phyloP scores from a whole-genome alignment of 2,113 vertebrate species.

The Pituophis catenifer region DNA sequence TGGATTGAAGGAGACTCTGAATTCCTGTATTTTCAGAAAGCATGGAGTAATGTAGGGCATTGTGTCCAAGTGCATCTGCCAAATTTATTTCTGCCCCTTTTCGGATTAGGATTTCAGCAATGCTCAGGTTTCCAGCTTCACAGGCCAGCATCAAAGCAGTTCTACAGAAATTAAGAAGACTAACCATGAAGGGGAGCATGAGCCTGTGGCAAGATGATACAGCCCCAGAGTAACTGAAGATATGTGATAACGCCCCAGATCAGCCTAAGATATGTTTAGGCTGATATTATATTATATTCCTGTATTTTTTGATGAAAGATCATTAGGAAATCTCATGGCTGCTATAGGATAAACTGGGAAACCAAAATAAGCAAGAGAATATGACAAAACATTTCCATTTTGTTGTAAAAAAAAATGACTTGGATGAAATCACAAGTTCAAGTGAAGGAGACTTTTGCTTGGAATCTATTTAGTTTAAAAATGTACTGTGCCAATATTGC shows the following conservation, averaged over 20 bases:
- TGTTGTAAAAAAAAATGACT: not conserved
- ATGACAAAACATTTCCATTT: not conserved
- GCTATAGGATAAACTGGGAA: not conserved
- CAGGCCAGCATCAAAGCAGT: conserved; percentile 87
- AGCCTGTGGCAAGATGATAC: not conserved
- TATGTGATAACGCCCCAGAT: no score
- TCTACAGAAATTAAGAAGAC: conserved; percentile 65
- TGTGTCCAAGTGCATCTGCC: conserved; percentile 84
- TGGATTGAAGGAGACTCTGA: conserved; percentile 76
- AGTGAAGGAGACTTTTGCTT: not conserved
- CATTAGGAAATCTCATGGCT: not conserved
- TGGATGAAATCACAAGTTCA: not conserved
- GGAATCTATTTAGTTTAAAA: not conserved
- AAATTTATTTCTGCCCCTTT: conserved; percentile 78
- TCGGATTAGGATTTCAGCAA: conserved; percentile 79
- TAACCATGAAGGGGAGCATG: not conserved
- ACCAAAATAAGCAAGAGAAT: not conserved
- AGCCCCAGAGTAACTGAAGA: not conserved
- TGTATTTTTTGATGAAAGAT: not conserved
- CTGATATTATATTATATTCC: not conserved
- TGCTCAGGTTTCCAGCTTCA: conserved; percentile 71
- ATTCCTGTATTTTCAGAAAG: conserved; percentile 78
- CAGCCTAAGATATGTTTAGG: not conserved
- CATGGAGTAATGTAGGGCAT: conserved; percentile 82
- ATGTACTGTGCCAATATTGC: not conserved